Percentiles rank a stretch among this genome's conserved stretches.
phyloP scores from a whole-genome alignment of 2,888 invertebrate species.

The Nesidiocoris tenuis region DNA sequence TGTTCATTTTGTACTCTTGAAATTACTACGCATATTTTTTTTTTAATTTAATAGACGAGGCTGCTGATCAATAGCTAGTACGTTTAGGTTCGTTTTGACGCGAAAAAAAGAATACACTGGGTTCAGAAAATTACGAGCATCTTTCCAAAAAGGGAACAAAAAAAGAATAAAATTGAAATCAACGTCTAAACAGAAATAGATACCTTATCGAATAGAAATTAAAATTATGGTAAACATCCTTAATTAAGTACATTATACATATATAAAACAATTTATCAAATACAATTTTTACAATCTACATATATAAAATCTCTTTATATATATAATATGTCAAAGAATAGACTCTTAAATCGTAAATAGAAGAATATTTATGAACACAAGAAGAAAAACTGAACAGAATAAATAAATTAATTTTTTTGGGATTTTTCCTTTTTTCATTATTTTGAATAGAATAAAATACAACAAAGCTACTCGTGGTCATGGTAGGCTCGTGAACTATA shows the following conservation, averaged over 20 bases:
- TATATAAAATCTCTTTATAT: conserved; percentile 43
- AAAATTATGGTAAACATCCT: conserved; percentile 49
- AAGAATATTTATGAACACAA: conserved; percentile 39
- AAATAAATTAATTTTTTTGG: conserved; percentile 40
- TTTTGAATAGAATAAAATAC: conserved; percentile 45
- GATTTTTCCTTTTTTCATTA: conserved; percentile 20
- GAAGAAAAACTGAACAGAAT: conserved; percentile 40
- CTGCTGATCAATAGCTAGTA: conserved; percentile 34
- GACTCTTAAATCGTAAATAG: conserved; percentile 44
- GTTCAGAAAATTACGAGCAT: conserved; percentile 10
- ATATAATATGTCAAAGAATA: conserved; percentile 45
- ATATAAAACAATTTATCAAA: conserved; percentile 47
- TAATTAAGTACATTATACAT: conserved; percentile 47
- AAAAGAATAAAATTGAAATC: neutral
- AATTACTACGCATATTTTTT: conserved; percentile 44
- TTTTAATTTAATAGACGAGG: conserved; percentile 42
- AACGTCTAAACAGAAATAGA: conserved; percentile 21
- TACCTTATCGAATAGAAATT: conserved; percentile 43
- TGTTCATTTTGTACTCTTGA: conserved; percentile 48
- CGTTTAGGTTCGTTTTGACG: neutral
- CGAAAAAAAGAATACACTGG: conserved; percentile 30
- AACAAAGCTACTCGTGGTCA: conserved; percentile 47
- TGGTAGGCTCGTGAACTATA: conserved; percentile 47
- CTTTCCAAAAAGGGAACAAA: conserved; percentile 10
- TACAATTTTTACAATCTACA: conserved; percentile 46